Evolutionary conservation across 2,888 invertebrate genomes (phyloP), one percentile per base, ranked within the genome.

Genomic region (Drosophila hamatofila): DNA sequence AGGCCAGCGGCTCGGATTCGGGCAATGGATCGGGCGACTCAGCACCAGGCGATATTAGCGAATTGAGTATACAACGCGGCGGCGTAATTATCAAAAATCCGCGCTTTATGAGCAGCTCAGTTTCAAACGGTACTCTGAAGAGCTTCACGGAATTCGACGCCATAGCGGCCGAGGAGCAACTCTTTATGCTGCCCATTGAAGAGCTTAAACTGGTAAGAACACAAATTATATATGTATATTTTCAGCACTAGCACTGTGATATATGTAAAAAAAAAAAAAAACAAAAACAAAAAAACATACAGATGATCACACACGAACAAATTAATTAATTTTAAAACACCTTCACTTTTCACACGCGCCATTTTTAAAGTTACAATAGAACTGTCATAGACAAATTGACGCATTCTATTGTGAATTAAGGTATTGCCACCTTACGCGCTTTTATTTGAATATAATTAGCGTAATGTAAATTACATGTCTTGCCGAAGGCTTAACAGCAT

Each of bases 21-120:
- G 97, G 97, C 1, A 97, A 97, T 88, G 97, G 97, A 0, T 97
- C 97, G 0, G 97, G 97, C 0, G 97, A 97, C 92, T 96, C 96
- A 0, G 95, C 95, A 0, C 94, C 94, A 3, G 95, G 95, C 12
- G 94, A 95, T 16, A 72, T 67, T 21, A 80, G 66, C 30, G 92
- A 92, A 4, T 64, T 88, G 27, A 82, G 81, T 11, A 75, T 86
- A 63, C 93, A 78, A 23, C 77, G 77, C 11, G 77, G 93, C 21
- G 96, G 96, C 0, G 95, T 96, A 18, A 93, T 96, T 25, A 95
- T 96, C 33, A 95, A 95, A 82, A 96, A 96, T 91, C 95, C 95
- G 0, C 94, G 96, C 56, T 95, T 94, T 73, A 93, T 95, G 62
- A 94, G 94, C 58, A 94, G 94, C 62, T 95, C 95, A 49, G 92